Evolutionary conservation across 2,797 vertebrate species (phyloP), one percentile per base, ranked within the genome.

Genomic region (Sphaeramia orbicularis): DNA sequence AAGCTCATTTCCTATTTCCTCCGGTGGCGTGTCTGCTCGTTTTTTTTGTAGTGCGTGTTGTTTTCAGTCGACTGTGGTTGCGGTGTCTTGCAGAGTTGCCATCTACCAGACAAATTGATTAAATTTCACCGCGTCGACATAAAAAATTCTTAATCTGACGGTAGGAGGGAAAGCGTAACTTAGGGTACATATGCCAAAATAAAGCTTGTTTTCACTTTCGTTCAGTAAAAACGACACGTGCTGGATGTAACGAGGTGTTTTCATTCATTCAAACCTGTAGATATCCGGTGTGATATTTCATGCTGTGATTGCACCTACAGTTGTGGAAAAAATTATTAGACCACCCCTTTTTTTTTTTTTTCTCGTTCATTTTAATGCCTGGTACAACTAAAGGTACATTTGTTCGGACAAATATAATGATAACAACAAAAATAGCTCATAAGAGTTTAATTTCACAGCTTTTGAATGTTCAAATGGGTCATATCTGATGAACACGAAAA

Each of bases 1-100:
- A 84, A 88, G 77, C 75, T 85, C 76, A 85, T 89, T 92, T 92
- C 54, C 74, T 49, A 82, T 84, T 79, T 90, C 84, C 82, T 81
- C 71, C 64, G 59, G 63, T 63, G 64, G 63, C 54, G 55, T 74
- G 62, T 74, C 53, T 53, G 4, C 48, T 60, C 49, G 50, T 51
- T 41, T 56, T 65, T 21, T 32, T 61, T n/a, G 12, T 47, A 45
- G 50, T 70, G 40, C 21, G 12, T 24, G 43, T 15, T 12, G 30
- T 68, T 65, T 43, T 9, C 11, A 12, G 37, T 7, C 6, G 19
- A 30, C 42, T 65, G 43, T 38, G 37, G n/a, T 10, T 52, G 43
- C 18, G 32, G 19, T 6, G 43, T 60, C 35, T 37, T 62, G 50
- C 48, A 58, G 37, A 32, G 55, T 41, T 45, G 19, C 16, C 67